Base-by-base conservation (phyloP, 2,113 vertebrate species). In the Pachypanchax playfairii region DNA sequence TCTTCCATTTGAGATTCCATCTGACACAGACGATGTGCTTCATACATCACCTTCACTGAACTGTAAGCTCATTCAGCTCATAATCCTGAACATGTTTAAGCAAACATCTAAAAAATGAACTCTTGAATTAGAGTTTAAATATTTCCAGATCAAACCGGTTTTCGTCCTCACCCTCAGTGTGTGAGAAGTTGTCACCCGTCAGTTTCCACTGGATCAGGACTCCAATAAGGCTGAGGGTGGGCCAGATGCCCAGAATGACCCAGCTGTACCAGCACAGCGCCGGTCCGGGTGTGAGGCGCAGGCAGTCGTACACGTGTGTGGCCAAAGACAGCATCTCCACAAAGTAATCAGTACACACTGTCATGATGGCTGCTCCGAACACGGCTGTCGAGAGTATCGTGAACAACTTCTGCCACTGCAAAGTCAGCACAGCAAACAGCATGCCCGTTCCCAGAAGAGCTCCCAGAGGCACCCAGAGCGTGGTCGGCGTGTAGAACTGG, bases 231-330 rank as follows among this genome's bases (percentile, higher is more conserved):
- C 93, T 92, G 49, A 96, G 91, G 11, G 84, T 60, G 3, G 93
- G 94, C 95, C 94, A 96, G 75, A 93, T 87, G 1, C 89, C 92
- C 83, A 95, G 87, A 69, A 95, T 91, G 62, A 91, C 94, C 94
- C 94, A 96, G 84, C 93, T 93, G 79, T 92, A 94, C 94, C 94
- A 96, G 92, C 95, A 96, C 54, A 93, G 92, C 3, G 87, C 82
- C 17, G 86, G 82, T 4, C 82, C 83, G 0, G 91, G 80, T 3
- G 83, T 87, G 39, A 94, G 86, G 26, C 94, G 92, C 68, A 95
- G 80, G 33, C 91, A 89, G 29, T 93, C 88, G 2, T 92, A 91
- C 6, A 93, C 70, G 1, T 93, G 86, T 9, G 36, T 84, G 65
- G 87, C 90, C 77, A 96, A 77, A 26, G 84, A 89, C 85, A 94